phyloP scores from a whole-genome alignment of 2,797 vertebrate species.

The Microctenopoma stevenorrisi region DNA sequence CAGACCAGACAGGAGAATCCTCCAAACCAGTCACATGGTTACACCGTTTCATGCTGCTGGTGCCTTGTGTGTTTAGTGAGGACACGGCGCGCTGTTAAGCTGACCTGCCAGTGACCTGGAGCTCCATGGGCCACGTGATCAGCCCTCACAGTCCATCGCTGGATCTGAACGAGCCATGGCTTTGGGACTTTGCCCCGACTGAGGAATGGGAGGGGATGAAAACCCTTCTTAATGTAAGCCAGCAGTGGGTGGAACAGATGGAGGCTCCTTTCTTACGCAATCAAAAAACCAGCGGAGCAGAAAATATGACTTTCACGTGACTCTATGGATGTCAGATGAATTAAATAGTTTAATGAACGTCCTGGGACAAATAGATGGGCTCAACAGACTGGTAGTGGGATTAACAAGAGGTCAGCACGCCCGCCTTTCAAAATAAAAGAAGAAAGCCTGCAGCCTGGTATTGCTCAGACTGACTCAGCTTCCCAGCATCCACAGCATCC shows the following conservation, averaged over 20 bases:
- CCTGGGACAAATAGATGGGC: conserved; percentile 23
- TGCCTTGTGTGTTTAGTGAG: conserved; percentile 5
- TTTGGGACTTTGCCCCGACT: conserved; percentile 10
- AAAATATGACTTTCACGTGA: conserved; percentile 49
- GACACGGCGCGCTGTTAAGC: conserved; percentile 1
- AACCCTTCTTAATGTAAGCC: conserved; percentile 37
- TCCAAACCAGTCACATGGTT: not conserved
- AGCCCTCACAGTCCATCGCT: conserved; percentile 1
- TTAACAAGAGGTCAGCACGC: conserved; percentile 17
- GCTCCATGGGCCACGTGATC: conserved; percentile 28
- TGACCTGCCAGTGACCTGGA: conserved; percentile 24
- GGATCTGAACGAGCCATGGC: not conserved
- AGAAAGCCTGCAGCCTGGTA: conserved; percentile 1
- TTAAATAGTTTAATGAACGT: conserved; percentile 44
- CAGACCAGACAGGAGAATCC: not conserved
- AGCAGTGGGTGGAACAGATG: conserved; percentile 63
- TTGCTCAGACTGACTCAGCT: not conserved
- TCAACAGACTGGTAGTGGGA: conserved; percentile 17
- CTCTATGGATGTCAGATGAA: conserved; percentile 42
- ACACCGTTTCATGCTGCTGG: not conserved
- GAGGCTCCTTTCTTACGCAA: conserved; percentile 65
- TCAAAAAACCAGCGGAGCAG: conserved; percentile 36
- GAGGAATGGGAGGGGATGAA: conserved; percentile 25
- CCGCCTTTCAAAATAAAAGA: not conserved
- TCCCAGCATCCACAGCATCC: not conserved